A percentile compares a stretch with the other conserved stretches of the same genome.
Conservation (phyloP, 1,140 invertebrate species). For the Steinernema khuongi region DNA sequence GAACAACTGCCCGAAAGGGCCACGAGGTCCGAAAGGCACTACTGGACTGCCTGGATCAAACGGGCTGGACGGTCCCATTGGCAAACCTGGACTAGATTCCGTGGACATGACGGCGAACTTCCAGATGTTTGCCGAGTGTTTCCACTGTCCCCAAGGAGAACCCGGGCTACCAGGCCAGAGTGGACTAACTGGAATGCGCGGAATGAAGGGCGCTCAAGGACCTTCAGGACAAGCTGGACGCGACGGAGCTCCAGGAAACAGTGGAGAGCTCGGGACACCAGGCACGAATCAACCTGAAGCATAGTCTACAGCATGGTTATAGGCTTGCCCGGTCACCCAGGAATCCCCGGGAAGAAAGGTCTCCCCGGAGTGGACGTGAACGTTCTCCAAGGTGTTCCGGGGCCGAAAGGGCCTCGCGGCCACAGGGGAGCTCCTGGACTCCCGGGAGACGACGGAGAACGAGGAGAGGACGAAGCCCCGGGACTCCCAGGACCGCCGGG, state of each 20-base stretch:
- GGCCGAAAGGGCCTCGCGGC: conserved; percentile 17
- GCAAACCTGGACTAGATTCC: conserved; percentile 17
- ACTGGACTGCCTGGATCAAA: conserved; percentile 5
- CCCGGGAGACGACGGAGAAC: not conserved
- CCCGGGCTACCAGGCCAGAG: conserved; percentile 18
- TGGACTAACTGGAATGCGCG: conserved; percentile 20
- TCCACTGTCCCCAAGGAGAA: conserved; percentile 25
- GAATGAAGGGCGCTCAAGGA: conserved; percentile 23
- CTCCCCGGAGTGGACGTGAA: not conserved
- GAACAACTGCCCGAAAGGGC: conserved; percentile 30
- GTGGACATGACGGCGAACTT: conserved; percentile 6
- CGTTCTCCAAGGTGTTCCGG: not conserved
- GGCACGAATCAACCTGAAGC: conserved; percentile 17
- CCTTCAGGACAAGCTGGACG: conserved; percentile 14
- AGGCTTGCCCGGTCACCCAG: not conserved
- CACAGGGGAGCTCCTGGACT: conserved; percentile 11
- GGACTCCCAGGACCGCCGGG: conserved; percentile 13
- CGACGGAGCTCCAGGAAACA: conserved; percentile 17
- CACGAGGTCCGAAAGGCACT: conserved; percentile 18
- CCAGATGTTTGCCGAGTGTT: conserved; percentile 20
- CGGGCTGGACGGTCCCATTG: conserved; percentile 16
- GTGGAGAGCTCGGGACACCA: conserved; percentile 21
- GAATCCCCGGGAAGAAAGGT: not conserved
- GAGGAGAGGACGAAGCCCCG: not conserved
- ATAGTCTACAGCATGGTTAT: too few relatives aligned